Conservation (phyloP, 2,797 vertebrate genomes). For the Heterohyrax brucei region DNA sequence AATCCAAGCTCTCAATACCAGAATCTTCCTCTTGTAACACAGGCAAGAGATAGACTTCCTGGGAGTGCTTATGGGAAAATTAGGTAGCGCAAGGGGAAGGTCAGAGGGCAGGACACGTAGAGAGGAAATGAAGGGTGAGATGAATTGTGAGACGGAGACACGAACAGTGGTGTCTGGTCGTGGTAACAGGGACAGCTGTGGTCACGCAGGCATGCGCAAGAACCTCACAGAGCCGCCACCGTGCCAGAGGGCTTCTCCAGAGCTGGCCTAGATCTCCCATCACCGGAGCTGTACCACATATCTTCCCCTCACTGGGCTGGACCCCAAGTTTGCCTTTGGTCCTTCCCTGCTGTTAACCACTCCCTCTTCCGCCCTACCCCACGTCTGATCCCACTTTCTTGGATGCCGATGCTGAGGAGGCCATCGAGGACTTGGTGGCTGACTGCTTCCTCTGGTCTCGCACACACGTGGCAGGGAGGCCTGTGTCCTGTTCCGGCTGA, state of each 20-base stretch:
- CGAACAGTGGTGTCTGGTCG: not conserved
- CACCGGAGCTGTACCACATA: not conserved
- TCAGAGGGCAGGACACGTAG: not conserved
- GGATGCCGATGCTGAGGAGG: not conserved
- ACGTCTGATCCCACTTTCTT: not conserved
- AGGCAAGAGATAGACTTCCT: not conserved
- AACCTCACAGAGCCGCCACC: not conserved
- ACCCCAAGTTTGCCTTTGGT: not conserved
- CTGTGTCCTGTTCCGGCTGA: not conserved
- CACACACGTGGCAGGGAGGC: accelerated
- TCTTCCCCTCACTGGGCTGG: not conserved
- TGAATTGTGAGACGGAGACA: not conserved
- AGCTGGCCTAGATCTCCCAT: not conserved
- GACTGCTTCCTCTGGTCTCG: accelerated
- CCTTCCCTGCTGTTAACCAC: not conserved
- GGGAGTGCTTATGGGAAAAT: not conserved
- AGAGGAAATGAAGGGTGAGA: not conserved
- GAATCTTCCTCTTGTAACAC: constrained; percentile 17
- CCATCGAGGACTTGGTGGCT: not conserved
- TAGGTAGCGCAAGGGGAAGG: not conserved
- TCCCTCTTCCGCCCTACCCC: too few relatives aligned
- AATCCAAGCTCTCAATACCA: constrained; percentile 23
- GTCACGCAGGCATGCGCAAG: not conserved
- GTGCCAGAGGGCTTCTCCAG: accelerated
- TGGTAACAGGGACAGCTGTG: not conserved